Base-by-base conservation (phyloP, 92 coral and sea anemone species). In the Anthopleura xanthogrammica region DNA sequence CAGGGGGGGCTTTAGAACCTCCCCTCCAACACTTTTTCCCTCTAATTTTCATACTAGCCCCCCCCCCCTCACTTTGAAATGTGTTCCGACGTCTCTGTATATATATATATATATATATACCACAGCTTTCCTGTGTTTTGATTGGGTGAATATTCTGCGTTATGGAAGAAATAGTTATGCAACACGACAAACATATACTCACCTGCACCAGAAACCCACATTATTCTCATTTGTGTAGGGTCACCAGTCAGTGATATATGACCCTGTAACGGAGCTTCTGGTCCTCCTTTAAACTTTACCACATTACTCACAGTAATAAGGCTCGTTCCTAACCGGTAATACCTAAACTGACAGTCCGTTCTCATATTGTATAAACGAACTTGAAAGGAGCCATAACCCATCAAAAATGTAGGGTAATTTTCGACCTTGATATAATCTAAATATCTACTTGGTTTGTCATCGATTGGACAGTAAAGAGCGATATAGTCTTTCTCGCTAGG, bases 201-300 rank as follows among this genome's bases (percentile, higher is more conserved):
- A 95, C 98, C 89, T 75, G 98, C 89, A 2, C 97, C 98, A 22
- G 98, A 95, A 19, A 95, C 93, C 98, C 98, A 95, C 95, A 92
- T 95, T 3, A 93, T 94, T 83, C 98, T 82, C 97, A 95, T 93
- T 80, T 95, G 88, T 48, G 94, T 88, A n/a, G 98, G 98, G 60
- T 95, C 88, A 14, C 95, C 94, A 42, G 98, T 93, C 16, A 95
- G 92, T 39, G 98, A 92, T 24, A 95, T 58, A 79, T 95, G 98
- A 4, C 95, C 93, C 82, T 93, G 97, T 24, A 91, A 77, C 19
- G 98, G 98, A 2, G 62, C 87, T 23, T 95, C 81, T 42, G 93
- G 89, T 0, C 97, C 97, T 72, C 95, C 97, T 68, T 95, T 85
- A 85, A 95, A 95, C 56, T 81, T 77, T 77, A 95, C 78, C 13